Percentiles rank a stretch among this genome's conserved stretches.
Conservation (phyloP, 2,888 invertebrate genomes). For the Pachliopta kotzebuea region DNA sequence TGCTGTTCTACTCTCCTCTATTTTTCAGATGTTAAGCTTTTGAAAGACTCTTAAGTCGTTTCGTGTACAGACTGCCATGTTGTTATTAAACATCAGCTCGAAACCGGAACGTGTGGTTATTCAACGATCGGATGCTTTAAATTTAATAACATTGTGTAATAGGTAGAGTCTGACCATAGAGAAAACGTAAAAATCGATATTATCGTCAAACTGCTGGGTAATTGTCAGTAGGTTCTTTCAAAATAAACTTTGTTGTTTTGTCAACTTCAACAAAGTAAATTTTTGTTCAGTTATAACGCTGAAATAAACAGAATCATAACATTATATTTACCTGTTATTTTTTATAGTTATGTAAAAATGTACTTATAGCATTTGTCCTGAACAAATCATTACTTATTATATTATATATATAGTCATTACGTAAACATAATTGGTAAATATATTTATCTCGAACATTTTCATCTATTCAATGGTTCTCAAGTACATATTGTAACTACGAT, state of each 20-base stretch:
- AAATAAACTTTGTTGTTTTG: constrained; percentile 38
- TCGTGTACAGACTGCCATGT: constrained; percentile 44
- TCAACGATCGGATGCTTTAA: constrained; percentile 48
- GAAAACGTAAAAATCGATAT: constrained; percentile 53
- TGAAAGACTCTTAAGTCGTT: constrained; percentile 44
- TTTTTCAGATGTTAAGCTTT: constrained; percentile 65
- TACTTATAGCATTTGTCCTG: constrained; percentile 16
- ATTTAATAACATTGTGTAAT: constrained; percentile 42
- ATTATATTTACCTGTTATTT: neutral
- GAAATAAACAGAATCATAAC: neutral
- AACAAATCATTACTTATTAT: neutral
- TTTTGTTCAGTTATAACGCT: neutral
- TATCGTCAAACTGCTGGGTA: constrained; percentile 33
- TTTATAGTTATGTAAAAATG: constrained; percentile 31
- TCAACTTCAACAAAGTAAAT: neutral
- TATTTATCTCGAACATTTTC: constrained; percentile 49
- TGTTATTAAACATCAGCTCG: constrained; percentile 57
- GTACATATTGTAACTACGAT: constrained; percentile 41
- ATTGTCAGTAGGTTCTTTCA: constrained; percentile 41
- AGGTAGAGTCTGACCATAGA: constrained; percentile 51
- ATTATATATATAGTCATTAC: constrained; percentile 40
- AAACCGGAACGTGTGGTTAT: constrained; percentile 53
- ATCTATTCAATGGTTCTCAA: constrained; percentile 47
- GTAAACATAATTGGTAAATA: constrained; percentile 43
- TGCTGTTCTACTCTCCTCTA: constrained; percentile 60